Evolutionary conservation across 2,888 invertebrate species (phyloP).

Genomic region (Salticus scenicus): DNA sequence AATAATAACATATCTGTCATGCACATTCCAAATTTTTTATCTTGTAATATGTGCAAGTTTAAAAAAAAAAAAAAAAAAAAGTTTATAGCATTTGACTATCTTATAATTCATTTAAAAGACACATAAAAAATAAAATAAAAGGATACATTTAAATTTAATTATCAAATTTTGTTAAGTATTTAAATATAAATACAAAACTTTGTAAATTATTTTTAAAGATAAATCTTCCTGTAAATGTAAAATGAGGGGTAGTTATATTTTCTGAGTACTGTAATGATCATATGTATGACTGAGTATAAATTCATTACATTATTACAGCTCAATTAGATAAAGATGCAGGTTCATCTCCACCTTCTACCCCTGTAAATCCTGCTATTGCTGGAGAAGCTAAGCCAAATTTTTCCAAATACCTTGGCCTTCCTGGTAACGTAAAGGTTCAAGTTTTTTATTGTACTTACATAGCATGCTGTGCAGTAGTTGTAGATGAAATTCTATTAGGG

Average conservation of each 20-base stretch:
- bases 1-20: no score
- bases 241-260: background rate
- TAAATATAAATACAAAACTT: background rate
- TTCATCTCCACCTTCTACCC: conserved; percentile 75
- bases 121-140: background rate
- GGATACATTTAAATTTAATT: no score
- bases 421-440: conserved; percentile 68
- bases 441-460: conserved; percentile 36
- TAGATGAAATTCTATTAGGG: background rate
- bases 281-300: conserved; percentile 20
- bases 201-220: no score
- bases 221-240: no score
- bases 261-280: background rate
- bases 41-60: no score
- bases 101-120: background rate
- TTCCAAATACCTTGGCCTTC: conserved; percentile 68
- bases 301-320: conserved; percentile 52
- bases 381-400: conserved; percentile 68
- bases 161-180: no score
- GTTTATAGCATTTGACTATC: no score
- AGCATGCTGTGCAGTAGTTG: conserved; percentile 34
- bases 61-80: no score
- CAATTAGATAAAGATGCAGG: conserved; percentile 70
- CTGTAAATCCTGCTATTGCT: conserved; percentile 74
- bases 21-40: no score